phyloP scores from a whole-genome alignment of 2,888 invertebrate species.

The Conistra vaccinii region DNA sequence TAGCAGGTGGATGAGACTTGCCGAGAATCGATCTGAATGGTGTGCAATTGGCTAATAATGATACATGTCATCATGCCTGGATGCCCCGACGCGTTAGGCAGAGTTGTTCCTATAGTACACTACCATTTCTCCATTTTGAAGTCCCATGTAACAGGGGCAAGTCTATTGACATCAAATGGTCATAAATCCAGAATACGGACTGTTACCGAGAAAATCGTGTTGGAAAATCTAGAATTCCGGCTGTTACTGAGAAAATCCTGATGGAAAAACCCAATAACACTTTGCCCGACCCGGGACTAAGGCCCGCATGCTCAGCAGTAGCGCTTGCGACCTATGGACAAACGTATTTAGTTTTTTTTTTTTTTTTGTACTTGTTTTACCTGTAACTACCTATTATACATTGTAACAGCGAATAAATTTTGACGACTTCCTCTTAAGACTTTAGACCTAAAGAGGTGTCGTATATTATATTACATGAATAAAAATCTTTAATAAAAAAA shows the following conservation, averaged over 20 bases:
- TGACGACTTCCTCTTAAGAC: too few species aligned
- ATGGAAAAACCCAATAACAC: not conserved
- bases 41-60: too few species aligned
- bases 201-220: not conserved
- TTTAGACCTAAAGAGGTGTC: too few species aligned
- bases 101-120: not conserved
- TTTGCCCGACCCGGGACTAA: not conserved
- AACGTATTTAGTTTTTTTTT: too few species aligned
- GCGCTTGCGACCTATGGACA: not conserved
- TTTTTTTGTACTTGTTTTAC: too few species aligned
- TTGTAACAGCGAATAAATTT: too few species aligned
- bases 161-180: not conserved
- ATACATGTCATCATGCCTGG: not conserved
- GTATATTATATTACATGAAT: too few species aligned
- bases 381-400: too few species aligned
- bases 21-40: too few species aligned
- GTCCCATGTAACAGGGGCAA: not conserved
- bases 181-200: not conserved
- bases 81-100: not conserved
- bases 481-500: too few species aligned
- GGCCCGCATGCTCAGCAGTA: too few species aligned
- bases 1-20: too few species aligned
- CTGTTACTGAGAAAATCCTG: not conserved
- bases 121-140: not conserved
- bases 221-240: not conserved